phyloP scores from a whole-genome alignment of 2,113 vertebrate species.

The Ammodytes marinus region DNA sequence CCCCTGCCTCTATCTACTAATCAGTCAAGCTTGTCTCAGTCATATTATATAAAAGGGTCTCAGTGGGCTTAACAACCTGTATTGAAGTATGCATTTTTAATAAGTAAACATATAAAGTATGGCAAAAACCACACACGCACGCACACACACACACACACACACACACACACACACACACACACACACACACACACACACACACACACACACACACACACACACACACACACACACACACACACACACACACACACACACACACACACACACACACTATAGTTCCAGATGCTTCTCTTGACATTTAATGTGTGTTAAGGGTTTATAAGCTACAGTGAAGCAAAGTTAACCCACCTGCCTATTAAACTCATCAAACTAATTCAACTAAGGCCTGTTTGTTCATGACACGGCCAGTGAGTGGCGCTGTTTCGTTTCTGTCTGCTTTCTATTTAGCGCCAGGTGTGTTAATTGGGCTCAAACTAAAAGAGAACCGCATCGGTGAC shows the following conservation, averaged over 20 bases:
- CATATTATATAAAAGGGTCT: not conserved
- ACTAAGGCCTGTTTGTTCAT: not conserved
- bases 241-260: no score
- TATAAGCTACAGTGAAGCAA: not conserved
- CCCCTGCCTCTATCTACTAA: not conserved
- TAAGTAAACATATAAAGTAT: no score
- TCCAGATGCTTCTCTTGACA: not conserved
- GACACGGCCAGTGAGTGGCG: not conserved
- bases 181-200: no score
- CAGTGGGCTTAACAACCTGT: not conserved
- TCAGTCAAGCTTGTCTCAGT: not conserved
- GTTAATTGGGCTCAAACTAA: conserved; percentile 2
- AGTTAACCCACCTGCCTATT: not conserved
- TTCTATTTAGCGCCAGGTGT: conserved; percentile 33
- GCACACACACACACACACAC: no score
- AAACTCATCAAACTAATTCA: not conserved
- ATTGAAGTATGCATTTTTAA: no score
- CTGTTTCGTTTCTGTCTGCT: not conserved
- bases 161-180: no score
- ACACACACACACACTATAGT: no score
- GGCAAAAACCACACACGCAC: no score
- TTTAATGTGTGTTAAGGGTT: not conserved
- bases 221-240: no score
- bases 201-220: no score
- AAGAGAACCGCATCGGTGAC: not conserved